Evolutionary conservation across 2,888 invertebrate species (phyloP).

Genomic region (Aleiodes alternator): DNA sequence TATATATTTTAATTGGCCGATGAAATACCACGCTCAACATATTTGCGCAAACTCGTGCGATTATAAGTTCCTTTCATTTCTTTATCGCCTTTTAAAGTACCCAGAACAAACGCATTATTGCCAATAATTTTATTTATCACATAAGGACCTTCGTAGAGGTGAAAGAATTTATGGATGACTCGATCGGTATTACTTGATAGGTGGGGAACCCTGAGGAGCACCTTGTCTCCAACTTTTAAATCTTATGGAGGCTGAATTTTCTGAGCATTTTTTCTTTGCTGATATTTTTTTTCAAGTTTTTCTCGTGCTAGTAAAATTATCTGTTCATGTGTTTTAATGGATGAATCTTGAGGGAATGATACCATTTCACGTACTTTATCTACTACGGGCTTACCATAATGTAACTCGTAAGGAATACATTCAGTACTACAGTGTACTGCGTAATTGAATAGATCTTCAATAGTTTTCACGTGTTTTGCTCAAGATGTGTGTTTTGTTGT

Average conservation of each 20-base stretch:
- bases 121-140: background rate
- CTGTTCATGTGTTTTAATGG: background rate
- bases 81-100: background rate
- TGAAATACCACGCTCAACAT: background rate
- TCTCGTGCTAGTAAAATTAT: constrained; percentile 29
- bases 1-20: no score
- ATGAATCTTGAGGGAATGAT: background rate
- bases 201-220: constrained; percentile 28
- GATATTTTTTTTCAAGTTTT: background rate
- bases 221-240: constrained; percentile 5
- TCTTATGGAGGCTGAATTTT: background rate
- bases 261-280: background rate
- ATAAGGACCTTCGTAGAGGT: constrained; percentile 40
- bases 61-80: constrained; percentile 33
- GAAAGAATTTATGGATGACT: constrained; percentile 38
- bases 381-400: background rate
- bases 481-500: background rate
- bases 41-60: constrained; percentile 32
- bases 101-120: constrained; percentile 28
- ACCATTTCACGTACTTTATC: constrained; percentile 23
- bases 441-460: background rate
- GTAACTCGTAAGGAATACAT: background rate
- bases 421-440: background rate
- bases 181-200: constrained; percentile 17
- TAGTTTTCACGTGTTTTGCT: background rate